These are phyloP conservation scores for Lycia hirtaria DNA, from an alignment of 2,888 invertebrate species.

Conservation along the genomic window DNA sequence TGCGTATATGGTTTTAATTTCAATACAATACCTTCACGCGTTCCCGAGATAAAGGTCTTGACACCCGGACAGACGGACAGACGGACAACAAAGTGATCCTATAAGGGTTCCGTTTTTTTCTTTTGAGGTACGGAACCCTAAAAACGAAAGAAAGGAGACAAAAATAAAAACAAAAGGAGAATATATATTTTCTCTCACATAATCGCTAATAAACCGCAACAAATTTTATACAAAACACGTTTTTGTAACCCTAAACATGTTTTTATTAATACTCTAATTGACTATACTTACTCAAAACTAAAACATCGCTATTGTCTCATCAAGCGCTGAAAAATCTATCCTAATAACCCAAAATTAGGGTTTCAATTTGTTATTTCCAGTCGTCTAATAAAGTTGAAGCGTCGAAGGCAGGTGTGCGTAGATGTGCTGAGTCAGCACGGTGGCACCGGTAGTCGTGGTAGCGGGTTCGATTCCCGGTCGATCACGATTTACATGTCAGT, in stretches of 20 bases:
- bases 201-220: constrained; percentile 30
- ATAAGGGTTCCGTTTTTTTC: too few relatives aligned
- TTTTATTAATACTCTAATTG: constrained; percentile 41
- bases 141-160: too few relatives aligned
- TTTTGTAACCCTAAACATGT: constrained; percentile 18
- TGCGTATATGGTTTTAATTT: too few relatives aligned
- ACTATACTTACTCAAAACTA: constrained; percentile 23
- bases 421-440: constrained; percentile 79
- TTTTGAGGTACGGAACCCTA: too few relatives aligned
- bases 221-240: too few relatives aligned
- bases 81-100: too few relatives aligned
- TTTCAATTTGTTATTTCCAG: constrained; percentile 17
- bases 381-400: constrained; percentile 20
- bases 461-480: constrained; percentile 74
- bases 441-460: constrained; percentile 83
- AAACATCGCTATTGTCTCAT: constrained; percentile 25
- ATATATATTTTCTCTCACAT: constrained; percentile 1
- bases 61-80: too few relatives aligned
- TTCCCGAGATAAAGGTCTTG: too few relatives aligned
- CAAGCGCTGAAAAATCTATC: constrained; percentile 1
- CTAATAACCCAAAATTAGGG: not conserved
- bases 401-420: constrained; percentile 71
- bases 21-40: too few relatives aligned
- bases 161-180: too few relatives aligned
- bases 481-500: constrained; percentile 85